Percentiles rank a stretch among this genome's conserved stretches.
These are phyloP conservation scores for Yponomeuta plumbellus DNA, from an alignment of 2,888 invertebrate genomes.

Conservation along the genomic window DNA sequence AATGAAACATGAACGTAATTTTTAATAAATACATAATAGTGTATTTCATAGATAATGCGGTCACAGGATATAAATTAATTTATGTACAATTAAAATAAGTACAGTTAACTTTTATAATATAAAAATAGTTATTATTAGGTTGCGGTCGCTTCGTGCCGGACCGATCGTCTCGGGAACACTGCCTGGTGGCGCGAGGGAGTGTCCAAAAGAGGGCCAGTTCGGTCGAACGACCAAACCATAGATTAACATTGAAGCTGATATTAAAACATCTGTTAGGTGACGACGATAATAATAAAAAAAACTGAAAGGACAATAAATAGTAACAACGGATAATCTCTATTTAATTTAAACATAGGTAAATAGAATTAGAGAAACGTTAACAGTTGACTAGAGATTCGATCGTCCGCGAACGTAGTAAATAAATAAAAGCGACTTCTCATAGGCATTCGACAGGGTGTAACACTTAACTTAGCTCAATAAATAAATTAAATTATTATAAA, in stretches of 20 bases:
- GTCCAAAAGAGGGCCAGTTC: constrained; percentile 35
- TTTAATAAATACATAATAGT: constrained; percentile 63
- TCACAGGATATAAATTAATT: constrained; percentile 73
- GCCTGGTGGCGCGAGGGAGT: constrained; percentile 55
- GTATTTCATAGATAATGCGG: constrained; percentile 71
- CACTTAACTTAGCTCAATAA: constrained; percentile 66
- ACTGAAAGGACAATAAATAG: constrained; percentile 32
- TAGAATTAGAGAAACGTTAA: constrained; percentile 14
- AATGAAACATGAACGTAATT: background rate
- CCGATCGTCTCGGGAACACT: constrained; percentile 37
- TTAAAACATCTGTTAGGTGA: constrained; percentile 55
- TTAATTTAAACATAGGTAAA: constrained; percentile 11
- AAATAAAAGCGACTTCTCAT: constrained; percentile 51
- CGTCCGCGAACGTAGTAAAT: background rate
- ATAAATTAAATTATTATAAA: constrained; percentile 59
- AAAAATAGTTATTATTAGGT: constrained; percentile 58
- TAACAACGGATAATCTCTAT: constrained; percentile 42
- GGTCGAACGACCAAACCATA: constrained; percentile 33
- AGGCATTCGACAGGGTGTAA: constrained; percentile 71
- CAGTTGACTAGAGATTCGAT: constrained; percentile 60
- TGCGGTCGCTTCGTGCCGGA: constrained; percentile 28
- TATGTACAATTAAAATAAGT: constrained; percentile 73
- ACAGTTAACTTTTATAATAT: constrained; percentile 63
- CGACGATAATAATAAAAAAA: constrained; percentile 44
- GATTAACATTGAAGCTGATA: constrained; percentile 61